Evolutionary conservation across 2,797 vertebrate genomes (phyloP), one percentile per base, ranked within the genome.

Genomic region (Trachurus trachurus): DNA sequence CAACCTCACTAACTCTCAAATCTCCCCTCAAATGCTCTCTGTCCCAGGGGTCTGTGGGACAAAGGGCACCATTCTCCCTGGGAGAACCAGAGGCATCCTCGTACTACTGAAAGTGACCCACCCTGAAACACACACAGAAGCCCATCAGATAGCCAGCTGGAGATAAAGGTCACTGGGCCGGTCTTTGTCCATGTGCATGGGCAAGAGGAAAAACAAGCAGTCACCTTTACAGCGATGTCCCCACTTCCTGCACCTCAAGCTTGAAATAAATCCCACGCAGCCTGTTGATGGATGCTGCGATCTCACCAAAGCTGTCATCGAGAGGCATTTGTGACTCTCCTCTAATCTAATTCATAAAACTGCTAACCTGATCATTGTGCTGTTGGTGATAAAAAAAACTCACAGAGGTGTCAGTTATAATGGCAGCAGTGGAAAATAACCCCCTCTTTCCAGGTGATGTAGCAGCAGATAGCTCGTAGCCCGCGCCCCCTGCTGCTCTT

Each of bases 121-220:
- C 67, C 21, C 60, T 62, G 56, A 66, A 67, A 68, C 65, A 66
- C 59, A 39, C 67, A 45, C 50, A 42, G 74, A 60, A 39, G 75
- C 86, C 87, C 75, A 92, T 92, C 92, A 93, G 91, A 94, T 93
- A 92, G 54, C 63, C 59, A 37, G 67, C 72, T 74, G 74, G 54
- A 75, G 61, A 22, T 59, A 83, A 88, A 92, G 74, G 78, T 89
- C 82, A 90, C 62, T 74, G 74, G 80, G 84, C 13, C 69, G 22
- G 40, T 59, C 85, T 85, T 88, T 89, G 81, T 87, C 54, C 66
- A 22, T 37, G 65, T 31, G n/a, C n/a, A n/a, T n/a, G 40, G 65
- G 75, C 13, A 3, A 6, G 44, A 78, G 76, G 76, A 75, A 82
- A 78, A 88, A 87, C 81, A 91, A 89, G 90, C 87, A 76, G 49